Evolutionary conservation across 2,113 vertebrate species (phyloP), one percentile per base, ranked within the genome.

Genomic region (Petrocephalus zakoni): DNA sequence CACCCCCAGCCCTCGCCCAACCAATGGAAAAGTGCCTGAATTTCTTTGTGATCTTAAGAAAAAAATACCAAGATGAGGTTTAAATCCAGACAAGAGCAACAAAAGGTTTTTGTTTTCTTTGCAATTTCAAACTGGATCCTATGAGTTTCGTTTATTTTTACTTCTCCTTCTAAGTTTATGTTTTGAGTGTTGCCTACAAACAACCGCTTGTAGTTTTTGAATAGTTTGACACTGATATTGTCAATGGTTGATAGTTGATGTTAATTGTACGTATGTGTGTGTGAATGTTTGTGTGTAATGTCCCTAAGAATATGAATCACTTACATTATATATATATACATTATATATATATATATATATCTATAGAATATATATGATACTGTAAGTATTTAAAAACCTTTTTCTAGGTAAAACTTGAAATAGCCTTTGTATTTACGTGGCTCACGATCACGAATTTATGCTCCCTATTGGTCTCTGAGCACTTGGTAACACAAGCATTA

Each of bases 11-110:
- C 94, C 95, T 97, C 95, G 94, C 94, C 93, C 92, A 92, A 93
- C 95, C 94, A 96, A 96, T 96, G 94, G 95, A 94, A 68, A 96
- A 96, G 95, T 96, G 95, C 96, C 96, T 96, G 96, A 96, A 95
- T 95, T 95, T 95, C 92, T 94, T 96, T 94, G 94, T 95, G 95
- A 88, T 84, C 55, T 64, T 88, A 46, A 72, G 56, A 49, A 3
- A 21, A 82, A 81, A 88, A 55, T 37, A 83, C 95, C 94, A 92
- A 0, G 52, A 53, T 86, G 51, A 86, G 49, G 53, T 55, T 19
- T 55, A 72, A 64, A 86, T 58, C 87, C 61, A 46, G 83, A 56
- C 84, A 75, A 89, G 19, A 89, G 83, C 83, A 86, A 88, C 87
- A 55, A 68, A 13, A 85, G 61, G 61, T 68, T 58, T 37, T 88